Evolutionary conservation across 2,113 vertebrate species (phyloP), one percentile per base, ranked within the genome.

Genomic region (Perognathus longimembris): DNA sequence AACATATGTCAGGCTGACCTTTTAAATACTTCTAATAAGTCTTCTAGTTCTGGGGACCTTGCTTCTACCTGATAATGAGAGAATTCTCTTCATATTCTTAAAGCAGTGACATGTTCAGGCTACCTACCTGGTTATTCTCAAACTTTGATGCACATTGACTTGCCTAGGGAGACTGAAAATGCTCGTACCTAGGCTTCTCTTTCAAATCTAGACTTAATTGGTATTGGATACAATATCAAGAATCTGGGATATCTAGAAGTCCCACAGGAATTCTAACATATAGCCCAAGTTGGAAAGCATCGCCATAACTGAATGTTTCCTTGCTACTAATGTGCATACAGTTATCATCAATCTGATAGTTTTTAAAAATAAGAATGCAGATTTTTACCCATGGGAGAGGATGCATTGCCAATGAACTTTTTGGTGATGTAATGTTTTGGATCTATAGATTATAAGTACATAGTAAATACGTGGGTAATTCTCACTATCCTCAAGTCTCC

Each of bases 31-130:
- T 79, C 30, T 79, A 87, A 83, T 87, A 70, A 90, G 24, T 38
- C 36, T 50, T 83, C 59, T 84, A 70, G 26, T 80, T 92, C 67
- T 92, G 38, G 34, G 28, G 28, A 90, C 45, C 75, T 63, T 88
- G 28, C 70, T 83, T 74, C 80, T 12, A 70, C 40, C 54, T 66
- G 17, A 81, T 66, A 94, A 78, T 93, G 74, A 88, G 32, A 59
- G 7, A 20, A 18, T 40, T 79, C 54, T 54, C 69, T 66, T 79
- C 36, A 77, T 69, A 42, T 20, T 74, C 26, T 87, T 20, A 54
- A 4, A 89, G 2, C 50, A 90, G 30, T 45, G 24, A 54, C 14
- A 30, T 36, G 36, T 9, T 54, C 7, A 28, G n/a, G 40, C 34
- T 14, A 66, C 34, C 30, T n/a, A 1, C 34, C 54, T n/a, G 36